Evolutionary conservation across 2,113 vertebrate species (phyloP), one percentile per base, ranked within the genome.

Genomic region (Camelus bactrianus): DNA sequence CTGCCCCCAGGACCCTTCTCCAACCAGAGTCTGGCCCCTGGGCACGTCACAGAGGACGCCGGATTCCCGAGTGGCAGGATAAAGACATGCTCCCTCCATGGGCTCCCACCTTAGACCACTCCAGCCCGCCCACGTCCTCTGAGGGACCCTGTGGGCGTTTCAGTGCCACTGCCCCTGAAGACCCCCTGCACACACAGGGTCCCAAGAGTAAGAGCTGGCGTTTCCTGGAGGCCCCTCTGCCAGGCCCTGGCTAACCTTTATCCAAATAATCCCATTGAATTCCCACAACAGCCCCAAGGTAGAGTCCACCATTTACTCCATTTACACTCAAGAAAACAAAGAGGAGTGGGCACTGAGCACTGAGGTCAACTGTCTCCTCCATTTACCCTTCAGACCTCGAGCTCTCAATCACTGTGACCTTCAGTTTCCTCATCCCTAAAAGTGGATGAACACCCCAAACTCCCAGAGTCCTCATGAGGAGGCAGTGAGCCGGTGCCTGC

Each of bases 281-380:
- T 83, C 86, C 73, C 56, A 60, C 65, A 69, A 16, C 11, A 12
- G 14, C 82, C 83, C 56, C 56, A 20, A 48, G n/a, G 72, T 16
- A 46, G 79, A 5, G 42, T 8, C 70, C 79, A 22, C 0, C 0
- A 30, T 4, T 3, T 11, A 62, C 84, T 81, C 80, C 84, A 11
- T 64, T 91, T 24, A 81, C 28, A 13, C 28, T 48, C 35, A 35
- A 70, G 82, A 48, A 94, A 85, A 50, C 73, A 50, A 28, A 79
- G 58, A 54, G 30, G 35, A 64, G 77, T 69, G 50, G 82, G 28
- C 38, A 14, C 6, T 54, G 69, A 50, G 54, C 38, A 46, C 89
- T 26, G 62, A 79, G 24, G n/a, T 48, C 73, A 52, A 28, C 26
- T n/a, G 48, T 50, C 67, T 80, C 70, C 30, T 72, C 22, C 35